These are phyloP conservation scores for Sparidentex hasta DNA, from an alignment of 2,797 vertebrate genomes.

Conservation along the genomic window DNA sequence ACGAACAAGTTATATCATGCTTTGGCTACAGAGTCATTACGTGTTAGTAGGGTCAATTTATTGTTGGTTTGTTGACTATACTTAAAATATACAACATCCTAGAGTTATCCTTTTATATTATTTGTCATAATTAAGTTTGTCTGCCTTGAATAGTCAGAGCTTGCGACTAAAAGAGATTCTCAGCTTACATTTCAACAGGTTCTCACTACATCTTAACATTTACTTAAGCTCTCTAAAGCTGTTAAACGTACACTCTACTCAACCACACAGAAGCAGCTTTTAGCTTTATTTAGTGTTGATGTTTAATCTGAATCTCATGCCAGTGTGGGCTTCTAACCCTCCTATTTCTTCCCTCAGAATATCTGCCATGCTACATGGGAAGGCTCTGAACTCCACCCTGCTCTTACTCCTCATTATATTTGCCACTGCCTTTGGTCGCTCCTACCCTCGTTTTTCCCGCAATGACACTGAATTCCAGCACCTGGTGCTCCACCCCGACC, in stretches of 20 bases:
- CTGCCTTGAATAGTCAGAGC: not conserved
- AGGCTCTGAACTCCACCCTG: slow-evolving; percentile 81
- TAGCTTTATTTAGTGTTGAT: slow-evolving; percentile 12
- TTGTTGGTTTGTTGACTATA: not conserved
- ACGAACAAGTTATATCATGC: not conserved
- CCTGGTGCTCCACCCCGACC: slow-evolving; percentile 92
- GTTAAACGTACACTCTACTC: not conserved
- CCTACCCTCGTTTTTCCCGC: slow-evolving; percentile 86
- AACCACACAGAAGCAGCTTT: slow-evolving; percentile 10
- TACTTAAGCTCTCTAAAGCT: slow-evolving; percentile 27
- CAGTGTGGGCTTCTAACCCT: not conserved
- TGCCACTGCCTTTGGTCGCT: slow-evolving; percentile 54
- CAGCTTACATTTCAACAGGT: slow-evolving; percentile 4
- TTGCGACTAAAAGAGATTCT: not conserved
- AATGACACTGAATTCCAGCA: slow-evolving; percentile 92
- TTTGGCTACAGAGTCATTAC: not conserved
- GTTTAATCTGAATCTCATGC: slow-evolving; percentile 12
- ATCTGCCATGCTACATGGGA: slow-evolving; percentile 92
- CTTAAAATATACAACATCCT: not conserved
- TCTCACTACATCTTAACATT: slow-evolving; percentile 5
- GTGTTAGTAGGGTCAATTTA: not conserved
- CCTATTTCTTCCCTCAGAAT: slow-evolving; percentile 78
- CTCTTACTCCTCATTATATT: slow-evolving; percentile 81
- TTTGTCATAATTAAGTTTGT: not conserved
- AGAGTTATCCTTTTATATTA: not conserved